A percentile compares a stretch with the other conserved stretches of the same genome.
phyloP scores from a whole-genome alignment of 2,797 vertebrate species.

The Glyptemys insculpta region DNA sequence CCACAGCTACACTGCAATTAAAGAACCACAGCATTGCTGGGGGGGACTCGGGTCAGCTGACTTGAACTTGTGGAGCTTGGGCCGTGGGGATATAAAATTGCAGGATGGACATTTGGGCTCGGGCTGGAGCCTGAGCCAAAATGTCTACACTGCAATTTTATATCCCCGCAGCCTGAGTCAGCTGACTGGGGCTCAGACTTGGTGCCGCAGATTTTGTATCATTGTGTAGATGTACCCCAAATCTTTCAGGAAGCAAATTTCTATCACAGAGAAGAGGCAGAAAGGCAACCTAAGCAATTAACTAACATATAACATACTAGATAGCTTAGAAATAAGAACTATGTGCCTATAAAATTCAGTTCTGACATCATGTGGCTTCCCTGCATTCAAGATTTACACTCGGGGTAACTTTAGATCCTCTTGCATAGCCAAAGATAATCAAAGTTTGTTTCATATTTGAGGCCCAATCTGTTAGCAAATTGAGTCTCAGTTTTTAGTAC shows the following conservation, averaged over 20 bases:
- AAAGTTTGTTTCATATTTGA: not conserved
- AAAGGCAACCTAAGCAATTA: too few species aligned
- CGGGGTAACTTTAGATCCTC: accelerated
- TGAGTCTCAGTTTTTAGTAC: not conserved
- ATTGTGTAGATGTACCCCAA: not conserved
- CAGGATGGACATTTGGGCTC: not conserved
- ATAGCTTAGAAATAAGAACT: not conserved
- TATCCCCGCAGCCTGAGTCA: not conserved
- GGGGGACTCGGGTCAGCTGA: not conserved
- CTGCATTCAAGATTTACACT: not conserved
- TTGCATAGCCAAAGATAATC: too few species aligned
- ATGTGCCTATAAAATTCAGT: not conserved
- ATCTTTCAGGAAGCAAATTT: not conserved
- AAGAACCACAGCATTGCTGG: not conserved
- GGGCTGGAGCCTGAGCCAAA: not conserved
- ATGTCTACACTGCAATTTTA: not conserved
- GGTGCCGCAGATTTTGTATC: not conserved
- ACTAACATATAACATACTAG: not conserved
- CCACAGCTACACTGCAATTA: not conserved
- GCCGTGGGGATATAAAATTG: not conserved
- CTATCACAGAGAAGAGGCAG: accelerated
- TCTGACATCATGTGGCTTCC: accelerated
- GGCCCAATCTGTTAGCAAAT: not conserved
- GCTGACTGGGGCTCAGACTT: not conserved
- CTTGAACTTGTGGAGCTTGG: not conserved